These are phyloP conservation scores for Charaxes varanes DNA, from an alignment of 1,140 invertebrate genomes.

Conservation along the genomic window DNA sequence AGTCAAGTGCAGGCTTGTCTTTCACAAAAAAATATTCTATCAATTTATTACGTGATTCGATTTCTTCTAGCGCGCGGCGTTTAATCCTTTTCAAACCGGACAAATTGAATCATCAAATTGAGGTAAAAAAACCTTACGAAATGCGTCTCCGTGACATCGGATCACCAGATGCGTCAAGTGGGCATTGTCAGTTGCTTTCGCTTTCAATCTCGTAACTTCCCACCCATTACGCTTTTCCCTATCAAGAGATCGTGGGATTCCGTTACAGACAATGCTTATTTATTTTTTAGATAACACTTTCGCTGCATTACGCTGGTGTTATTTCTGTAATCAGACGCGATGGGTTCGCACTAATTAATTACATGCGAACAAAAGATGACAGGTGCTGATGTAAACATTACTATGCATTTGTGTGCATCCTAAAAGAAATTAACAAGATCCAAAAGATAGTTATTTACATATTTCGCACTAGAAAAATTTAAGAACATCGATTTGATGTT, in stretches of 20 bases:
- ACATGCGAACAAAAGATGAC: constrained; percentile 17
- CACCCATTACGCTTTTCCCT: constrained; percentile 59
- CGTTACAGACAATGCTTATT: constrained; percentile 48
- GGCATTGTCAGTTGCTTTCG: constrained; percentile 49
- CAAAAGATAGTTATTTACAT: no score
- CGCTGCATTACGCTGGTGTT: constrained; percentile 41
- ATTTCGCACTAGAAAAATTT: no score
- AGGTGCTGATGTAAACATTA: no score
- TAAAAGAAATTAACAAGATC: no score
- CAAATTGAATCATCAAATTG: constrained; percentile 11
- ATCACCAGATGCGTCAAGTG: constrained; percentile 24
- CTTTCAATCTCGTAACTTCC: constrained; percentile 44
- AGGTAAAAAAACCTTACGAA: constrained; percentile 19
- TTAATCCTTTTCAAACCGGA: neutral
- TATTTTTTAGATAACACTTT: constrained; percentile 60
- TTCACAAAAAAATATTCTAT: no score
- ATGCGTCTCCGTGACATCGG: constrained; percentile 12
- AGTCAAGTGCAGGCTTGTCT: no score
- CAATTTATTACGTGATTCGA: neutral
- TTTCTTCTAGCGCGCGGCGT: neutral
- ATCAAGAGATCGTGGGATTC: constrained; percentile 59
- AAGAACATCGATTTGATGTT: no score
- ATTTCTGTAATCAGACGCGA: constrained; percentile 42
- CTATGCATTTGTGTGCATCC: no score
- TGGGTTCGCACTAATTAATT: constrained; percentile 39